Evolutionary conservation across 2,797 vertebrate genomes (phyloP).

Genomic region (Oreortyx pictus): DNA sequence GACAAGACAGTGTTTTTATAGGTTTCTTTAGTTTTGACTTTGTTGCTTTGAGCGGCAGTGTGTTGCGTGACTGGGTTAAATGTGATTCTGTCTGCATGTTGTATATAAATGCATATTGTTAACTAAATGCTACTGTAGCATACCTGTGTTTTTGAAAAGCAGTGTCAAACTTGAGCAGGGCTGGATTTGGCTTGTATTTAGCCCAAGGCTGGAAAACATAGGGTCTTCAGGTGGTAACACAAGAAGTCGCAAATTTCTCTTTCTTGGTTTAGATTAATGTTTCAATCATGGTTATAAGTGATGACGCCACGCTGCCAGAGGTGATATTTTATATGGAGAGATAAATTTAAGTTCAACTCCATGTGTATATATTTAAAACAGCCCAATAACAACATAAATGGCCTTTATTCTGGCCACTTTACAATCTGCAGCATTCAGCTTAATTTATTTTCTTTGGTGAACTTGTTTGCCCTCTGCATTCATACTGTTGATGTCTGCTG

Average conservation of each 20-base stretch:
- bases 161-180: constrained; percentile 25
- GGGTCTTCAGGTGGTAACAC: constrained; percentile 53
- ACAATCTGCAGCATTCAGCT: constrained; percentile 7
- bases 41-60: constrained; percentile 15
- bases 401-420: constrained; percentile 50
- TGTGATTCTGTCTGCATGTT: not conserved
- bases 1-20: not conserved
- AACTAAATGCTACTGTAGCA: constrained; percentile 12
- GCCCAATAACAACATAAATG: constrained; percentile 20
- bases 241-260: constrained; percentile 54
- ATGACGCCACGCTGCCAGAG: constrained; percentile 40
- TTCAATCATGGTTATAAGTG: not conserved
- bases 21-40: not conserved
- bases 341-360: constrained; percentile 1
- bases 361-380: not conserved
- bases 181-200: constrained; percentile 58
- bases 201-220: constrained; percentile 53
- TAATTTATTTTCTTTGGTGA: constrained; percentile 52
- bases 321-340: constrained; percentile 50
- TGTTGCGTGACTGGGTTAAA: not conserved
- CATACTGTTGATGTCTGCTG: constrained; percentile 3
- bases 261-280: constrained; percentile 35
- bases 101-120: constrained; percentile 6
- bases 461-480: constrained; percentile 50
- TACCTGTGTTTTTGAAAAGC: constrained; percentile 57